Evolutionary conservation across 2,113 vertebrate genomes (phyloP).

Genomic region (Osmerus eperlanus): DNA sequence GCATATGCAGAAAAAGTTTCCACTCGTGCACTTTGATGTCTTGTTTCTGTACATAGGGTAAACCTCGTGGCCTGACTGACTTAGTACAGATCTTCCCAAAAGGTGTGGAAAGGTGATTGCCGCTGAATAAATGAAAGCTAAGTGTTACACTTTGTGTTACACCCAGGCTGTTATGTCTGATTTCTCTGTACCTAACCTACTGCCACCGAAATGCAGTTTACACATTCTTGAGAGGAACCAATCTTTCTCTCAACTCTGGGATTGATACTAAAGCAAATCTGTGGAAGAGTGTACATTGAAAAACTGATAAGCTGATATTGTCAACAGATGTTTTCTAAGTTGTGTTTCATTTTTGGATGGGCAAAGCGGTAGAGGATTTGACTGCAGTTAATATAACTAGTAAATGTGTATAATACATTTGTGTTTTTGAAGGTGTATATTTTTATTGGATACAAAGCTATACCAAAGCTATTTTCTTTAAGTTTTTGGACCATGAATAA

Average conservation of each 20-base stretch:
- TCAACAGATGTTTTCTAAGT: constrained; percentile 34
- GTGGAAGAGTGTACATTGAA: no score
- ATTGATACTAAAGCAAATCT: not conserved
- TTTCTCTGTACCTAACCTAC: no score
- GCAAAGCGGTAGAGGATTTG: not conserved
- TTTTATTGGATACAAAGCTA: no score
- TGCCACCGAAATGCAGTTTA: no score
- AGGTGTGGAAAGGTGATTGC: not conserved
- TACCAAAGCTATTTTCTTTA: no score
- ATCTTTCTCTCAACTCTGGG: not conserved
- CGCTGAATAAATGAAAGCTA: no score
- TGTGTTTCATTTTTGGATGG: not conserved
- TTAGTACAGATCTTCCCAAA: not conserved
- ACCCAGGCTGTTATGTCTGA: no score
- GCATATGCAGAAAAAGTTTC: not conserved
- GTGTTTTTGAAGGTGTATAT: no score
- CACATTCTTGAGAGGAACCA: no score
- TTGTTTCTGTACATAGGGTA: not conserved
- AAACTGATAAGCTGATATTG: not conserved
- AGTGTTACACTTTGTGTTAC: no score
- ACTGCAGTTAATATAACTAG: not conserved
- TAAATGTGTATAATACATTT: no score
- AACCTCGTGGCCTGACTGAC: not conserved
- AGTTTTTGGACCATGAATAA: no score
- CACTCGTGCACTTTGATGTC: not conserved